Evolutionary conservation across 1,140 invertebrate genomes (phyloP).

Genomic region (Liolophura sinensis): DNA sequence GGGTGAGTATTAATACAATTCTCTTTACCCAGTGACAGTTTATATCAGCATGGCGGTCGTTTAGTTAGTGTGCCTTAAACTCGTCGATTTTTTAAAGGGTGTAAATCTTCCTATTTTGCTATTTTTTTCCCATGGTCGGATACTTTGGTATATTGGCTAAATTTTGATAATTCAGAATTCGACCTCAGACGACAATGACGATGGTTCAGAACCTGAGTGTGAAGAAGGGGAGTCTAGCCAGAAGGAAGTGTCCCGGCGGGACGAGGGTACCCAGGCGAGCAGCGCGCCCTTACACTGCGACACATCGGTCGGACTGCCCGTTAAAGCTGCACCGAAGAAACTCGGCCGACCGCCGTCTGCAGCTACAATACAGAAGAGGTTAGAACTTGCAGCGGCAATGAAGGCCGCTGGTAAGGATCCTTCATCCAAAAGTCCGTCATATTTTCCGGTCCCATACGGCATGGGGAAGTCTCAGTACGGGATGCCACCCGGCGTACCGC

Average conservation of each 20-base stretch:
- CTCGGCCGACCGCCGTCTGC: conserved; percentile 3
- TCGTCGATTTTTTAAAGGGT: conserved; percentile 1
- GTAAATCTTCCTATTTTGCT: background rate
- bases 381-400: background rate
- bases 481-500: background rate
- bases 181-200: conserved; percentile 17
- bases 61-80: background rate
- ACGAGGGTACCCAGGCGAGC: conserved; percentile 8
- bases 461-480: conserved; percentile 2
- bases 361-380: conserved; percentile 3
- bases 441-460: background rate
- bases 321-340: conserved; percentile 4
- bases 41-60: background rate
- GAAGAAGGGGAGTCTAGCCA: conserved; percentile 7
- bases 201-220: conserved; percentile 18
- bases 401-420: background rate
- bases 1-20: conserved; percentile 25
- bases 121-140: background rate
- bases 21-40: background rate
- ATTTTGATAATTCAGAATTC: conserved; percentile 4
- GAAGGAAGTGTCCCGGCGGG: conserved; percentile 1
- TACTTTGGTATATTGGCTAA: background rate
- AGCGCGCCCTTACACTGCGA: conserved; percentile 6
- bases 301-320: conserved; percentile 7
- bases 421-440: background rate